Conservation (phyloP, 2,888 invertebrate species). For the Temnothorax ravouxi region DNA sequence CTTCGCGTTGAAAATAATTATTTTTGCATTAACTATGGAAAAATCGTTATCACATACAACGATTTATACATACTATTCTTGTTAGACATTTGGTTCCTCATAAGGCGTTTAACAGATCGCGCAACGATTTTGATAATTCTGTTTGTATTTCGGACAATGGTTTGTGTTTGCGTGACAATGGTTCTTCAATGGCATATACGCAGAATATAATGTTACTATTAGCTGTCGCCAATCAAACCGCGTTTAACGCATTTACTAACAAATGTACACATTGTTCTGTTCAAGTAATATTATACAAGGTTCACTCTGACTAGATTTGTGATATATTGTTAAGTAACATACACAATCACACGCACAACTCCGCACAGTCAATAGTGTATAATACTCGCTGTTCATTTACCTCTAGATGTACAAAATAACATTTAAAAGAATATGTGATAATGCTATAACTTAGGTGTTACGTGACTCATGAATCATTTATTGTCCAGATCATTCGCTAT, state of each 20-base stretch:
- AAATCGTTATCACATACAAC: conserved; percentile 5
- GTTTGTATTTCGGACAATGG: conserved; percentile 73
- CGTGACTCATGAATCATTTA: conserved; percentile 72
- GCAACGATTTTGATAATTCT: conserved; percentile 63
- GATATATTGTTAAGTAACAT: conserved; percentile 66
- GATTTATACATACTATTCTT: conserved; percentile 14
- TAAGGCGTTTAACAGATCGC: conserved; percentile 62
- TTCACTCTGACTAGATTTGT: conserved; percentile 65
- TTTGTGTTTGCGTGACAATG: conserved; percentile 71
- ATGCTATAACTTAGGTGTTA: conserved; percentile 68
- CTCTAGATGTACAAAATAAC: conserved; percentile 72
- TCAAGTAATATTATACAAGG: conserved; percentile 69
- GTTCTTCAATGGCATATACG: conserved; percentile 59
- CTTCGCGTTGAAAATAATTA: conserved; percentile 37
- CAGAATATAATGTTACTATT: conserved; percentile 59
- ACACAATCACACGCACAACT: conserved; percentile 53
- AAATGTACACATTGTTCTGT: conserved; percentile 64
- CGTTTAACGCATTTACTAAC: conserved; percentile 62
- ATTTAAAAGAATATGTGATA: conserved; percentile 71
- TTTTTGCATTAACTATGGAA: conserved; percentile 8
- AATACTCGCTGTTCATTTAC: conserved; percentile 61
- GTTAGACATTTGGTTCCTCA: conserved; percentile 14
- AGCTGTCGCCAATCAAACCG: conserved; percentile 54
- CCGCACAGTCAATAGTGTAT: conserved; percentile 54
- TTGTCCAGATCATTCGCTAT: conserved; percentile 74